Percentiles rank a stretch among this genome's conserved stretches.
These are phyloP conservation scores for Meta bourneti DNA, from an alignment of 2,888 invertebrate species.

Conservation along the genomic window DNA sequence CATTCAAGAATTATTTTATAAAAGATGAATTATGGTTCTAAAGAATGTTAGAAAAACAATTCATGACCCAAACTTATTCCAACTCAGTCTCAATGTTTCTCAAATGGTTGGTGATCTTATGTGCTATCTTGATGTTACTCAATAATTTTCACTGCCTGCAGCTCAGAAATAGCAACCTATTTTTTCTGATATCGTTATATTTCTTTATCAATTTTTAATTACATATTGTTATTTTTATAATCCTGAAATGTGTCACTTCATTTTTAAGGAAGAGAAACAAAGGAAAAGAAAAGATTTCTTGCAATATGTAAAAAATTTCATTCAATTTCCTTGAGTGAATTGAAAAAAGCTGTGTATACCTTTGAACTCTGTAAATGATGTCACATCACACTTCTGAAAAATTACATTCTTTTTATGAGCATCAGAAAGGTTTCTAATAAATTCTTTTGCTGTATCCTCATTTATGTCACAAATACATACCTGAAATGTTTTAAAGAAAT, in stretches of 20 bases:
- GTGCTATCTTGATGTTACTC: not conserved
- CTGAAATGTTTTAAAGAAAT: slow-evolving; percentile 4
- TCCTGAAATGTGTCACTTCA: too few species aligned
- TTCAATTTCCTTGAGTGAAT: not conserved
- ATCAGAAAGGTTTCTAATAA: not conserved
- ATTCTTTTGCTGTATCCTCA: not conserved
- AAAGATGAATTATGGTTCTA: too few species aligned
- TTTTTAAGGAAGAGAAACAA: not conserved
- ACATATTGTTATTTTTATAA: not conserved
- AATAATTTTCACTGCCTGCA: too few species aligned
- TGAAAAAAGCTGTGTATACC: not conserved
- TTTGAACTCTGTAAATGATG: slow-evolving; percentile 38
- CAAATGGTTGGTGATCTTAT: not conserved
- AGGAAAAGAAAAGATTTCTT: not conserved
- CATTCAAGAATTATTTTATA: too few species aligned
- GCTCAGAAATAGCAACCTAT: not conserved
- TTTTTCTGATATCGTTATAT: not conserved
- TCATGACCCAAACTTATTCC: too few species aligned
- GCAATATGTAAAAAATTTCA: not conserved
- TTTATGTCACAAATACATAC: slow-evolving; percentile 54
- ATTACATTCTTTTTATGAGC: slow-evolving; percentile 25
- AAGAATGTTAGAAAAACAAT: too few species aligned
- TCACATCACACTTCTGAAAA: slow-evolving; percentile 58
- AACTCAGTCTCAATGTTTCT: not conserved
- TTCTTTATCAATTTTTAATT: not conserved